Evolutionary conservation across 37 sponge, comb jelly and placozoan species (phyloP).

Genomic region (Eunapius fragilis): DNA sequence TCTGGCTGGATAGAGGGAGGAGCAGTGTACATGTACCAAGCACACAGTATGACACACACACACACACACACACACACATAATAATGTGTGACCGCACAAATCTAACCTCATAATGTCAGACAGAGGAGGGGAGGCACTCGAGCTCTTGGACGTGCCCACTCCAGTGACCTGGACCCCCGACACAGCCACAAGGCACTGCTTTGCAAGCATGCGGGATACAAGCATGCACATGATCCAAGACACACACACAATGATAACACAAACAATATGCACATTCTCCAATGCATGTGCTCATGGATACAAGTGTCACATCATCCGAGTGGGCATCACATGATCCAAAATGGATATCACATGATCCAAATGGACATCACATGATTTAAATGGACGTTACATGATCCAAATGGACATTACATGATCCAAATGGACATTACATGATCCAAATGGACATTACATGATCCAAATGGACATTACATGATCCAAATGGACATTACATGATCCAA

Average conservation of each 20-base stretch:
- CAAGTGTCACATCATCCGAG: no score
- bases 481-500: no score
- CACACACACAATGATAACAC: not conserved
- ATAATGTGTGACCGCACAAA: no score
- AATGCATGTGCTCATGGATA: no score
- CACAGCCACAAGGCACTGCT: not conserved
- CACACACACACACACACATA: not conserved
- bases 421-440: no score
- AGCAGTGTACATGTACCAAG: not conserved
- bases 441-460: no score
- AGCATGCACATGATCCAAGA: not conserved
- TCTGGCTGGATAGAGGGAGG: not conserved
- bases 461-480: no score
- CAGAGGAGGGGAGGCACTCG: not conserved
- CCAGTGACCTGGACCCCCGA: not conserved
- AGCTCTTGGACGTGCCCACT: not conserved
- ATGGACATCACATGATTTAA: no score
- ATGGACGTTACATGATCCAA: no score
- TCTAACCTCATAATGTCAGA: not conserved
- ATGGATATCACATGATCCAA: no score
- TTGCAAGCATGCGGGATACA: not conserved
- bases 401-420: no score
- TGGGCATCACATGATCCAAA: no score
- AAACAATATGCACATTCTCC: slow-evolving; percentile 22
- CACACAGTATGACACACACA: not conserved